Conservation (phyloP, 1,140 invertebrate genomes). For the Hypothenemus hampei region DNA sequence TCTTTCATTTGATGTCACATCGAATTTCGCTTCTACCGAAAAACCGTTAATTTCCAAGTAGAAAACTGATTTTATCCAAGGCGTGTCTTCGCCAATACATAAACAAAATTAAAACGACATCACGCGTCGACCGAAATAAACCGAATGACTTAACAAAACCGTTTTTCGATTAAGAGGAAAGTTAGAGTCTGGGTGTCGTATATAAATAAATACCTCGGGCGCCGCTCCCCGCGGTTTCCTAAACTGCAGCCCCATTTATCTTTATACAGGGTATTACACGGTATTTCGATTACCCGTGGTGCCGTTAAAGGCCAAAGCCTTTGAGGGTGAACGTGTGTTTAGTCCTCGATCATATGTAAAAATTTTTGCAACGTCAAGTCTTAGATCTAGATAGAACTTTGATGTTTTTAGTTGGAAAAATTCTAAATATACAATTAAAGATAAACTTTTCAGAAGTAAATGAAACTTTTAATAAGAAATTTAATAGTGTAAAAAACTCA, state of each 20-base stretch:
- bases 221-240: constrained; percentile 20
- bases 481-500: no score
- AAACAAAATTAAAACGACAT: background rate
- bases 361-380: background rate
- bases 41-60: no score
- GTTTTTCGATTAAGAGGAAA: constrained; percentile 20
- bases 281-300: constrained; percentile 20
- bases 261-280: constrained; percentile 25
- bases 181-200: constrained; percentile 16
- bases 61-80: no score
- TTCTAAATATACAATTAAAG: no score
- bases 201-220: constrained; percentile 22
- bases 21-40: no score
- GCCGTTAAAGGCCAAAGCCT: constrained; percentile 13
- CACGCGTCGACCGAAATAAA: constrained; percentile 4
- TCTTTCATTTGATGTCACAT: no score
- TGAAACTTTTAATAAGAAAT: no score
- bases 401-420: no score
- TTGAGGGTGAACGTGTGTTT: constrained; percentile 2
- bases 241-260: constrained; percentile 23
- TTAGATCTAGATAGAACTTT: no score
- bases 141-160: constrained; percentile 9
- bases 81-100: no score
- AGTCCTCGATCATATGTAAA: constrained; percentile 5
- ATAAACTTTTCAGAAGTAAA: no score